Conservation (phyloP, 2,888 invertebrate species). For the Cataglyphis livida region DNA sequence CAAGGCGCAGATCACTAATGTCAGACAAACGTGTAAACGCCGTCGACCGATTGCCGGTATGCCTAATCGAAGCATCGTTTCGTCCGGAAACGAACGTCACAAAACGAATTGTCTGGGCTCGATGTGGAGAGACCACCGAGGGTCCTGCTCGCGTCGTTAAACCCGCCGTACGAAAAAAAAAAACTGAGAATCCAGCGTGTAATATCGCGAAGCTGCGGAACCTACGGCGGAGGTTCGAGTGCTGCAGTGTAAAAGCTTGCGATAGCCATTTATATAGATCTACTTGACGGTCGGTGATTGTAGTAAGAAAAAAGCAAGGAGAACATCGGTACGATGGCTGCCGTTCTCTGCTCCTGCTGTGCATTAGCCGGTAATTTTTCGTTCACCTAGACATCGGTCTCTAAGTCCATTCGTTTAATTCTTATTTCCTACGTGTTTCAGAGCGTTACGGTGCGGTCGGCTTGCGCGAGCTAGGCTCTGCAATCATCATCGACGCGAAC, state of each 20-base stretch:
- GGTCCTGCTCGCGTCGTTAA: not conserved
- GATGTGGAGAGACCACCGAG: not conserved
- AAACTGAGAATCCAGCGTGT: not conserved
- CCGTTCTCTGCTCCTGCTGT: constrained; percentile 71
- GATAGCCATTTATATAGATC: constrained; percentile 79
- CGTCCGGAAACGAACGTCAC: constrained; percentile 23
- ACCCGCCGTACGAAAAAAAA: constrained; percentile 3
- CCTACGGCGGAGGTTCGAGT: constrained; percentile 78
- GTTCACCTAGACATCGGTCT: constrained; percentile 61
- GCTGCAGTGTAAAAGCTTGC: constrained; percentile 64
- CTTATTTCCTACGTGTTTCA: constrained; percentile 78
- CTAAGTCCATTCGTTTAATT: constrained; percentile 67
- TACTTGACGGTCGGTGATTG: constrained; percentile 75
- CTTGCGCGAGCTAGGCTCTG: constrained; percentile 50
- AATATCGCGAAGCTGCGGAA: constrained; percentile 64
- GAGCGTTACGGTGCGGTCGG: constrained; percentile 81
- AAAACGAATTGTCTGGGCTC: not conserved
- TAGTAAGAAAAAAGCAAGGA: constrained; percentile 76
- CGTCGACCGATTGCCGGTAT: constrained; percentile 26
- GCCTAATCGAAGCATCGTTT: constrained; percentile 57
- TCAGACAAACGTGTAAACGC: constrained; percentile 39
- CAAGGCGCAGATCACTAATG: constrained; percentile 48
- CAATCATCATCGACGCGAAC: constrained; percentile 13
- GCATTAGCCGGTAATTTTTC: constrained; percentile 76
- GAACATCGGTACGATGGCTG: constrained; percentile 62